phyloP scores from a whole-genome alignment of 1,140 invertebrate species.

The Wiebesia pumilae region DNA sequence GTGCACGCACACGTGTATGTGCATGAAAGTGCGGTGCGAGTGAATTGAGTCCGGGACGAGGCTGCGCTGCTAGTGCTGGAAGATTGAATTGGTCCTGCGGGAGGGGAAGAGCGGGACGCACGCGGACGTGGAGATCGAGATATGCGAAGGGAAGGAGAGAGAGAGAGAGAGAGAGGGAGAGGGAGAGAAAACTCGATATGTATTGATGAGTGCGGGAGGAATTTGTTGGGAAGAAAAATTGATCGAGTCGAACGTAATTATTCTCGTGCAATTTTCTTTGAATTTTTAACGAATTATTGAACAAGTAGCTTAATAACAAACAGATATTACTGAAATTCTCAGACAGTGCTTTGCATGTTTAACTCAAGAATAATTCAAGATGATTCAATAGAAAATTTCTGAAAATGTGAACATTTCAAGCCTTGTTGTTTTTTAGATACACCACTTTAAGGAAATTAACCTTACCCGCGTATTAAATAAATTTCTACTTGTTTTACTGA shows the following conservation, averaged over 20 bases:
- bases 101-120: not conserved
- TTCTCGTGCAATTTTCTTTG: constrained; percentile 13
- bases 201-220: constrained; percentile 2
- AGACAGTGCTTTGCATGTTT: not conserved
- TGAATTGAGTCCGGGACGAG: not conserved
- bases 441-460: not conserved
- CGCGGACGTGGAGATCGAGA: not conserved
- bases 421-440: not conserved
- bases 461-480: not conserved
- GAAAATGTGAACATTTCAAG: not conserved
- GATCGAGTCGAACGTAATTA: not conserved
- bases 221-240: constrained; percentile 15
- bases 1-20: not conserved
- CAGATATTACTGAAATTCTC: not conserved
- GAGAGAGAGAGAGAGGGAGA: not conserved
- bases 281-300: constrained; percentile 2
- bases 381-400: not conserved
- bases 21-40: not conserved
- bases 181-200: not conserved
- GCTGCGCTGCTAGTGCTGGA: not conserved
- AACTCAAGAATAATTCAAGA: not conserved
- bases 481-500: not conserved
- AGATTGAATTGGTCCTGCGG: not conserved
- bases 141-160: not conserved
- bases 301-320: constrained; percentile 22